Percentiles rank a stretch among this genome's conserved stretches.
Evolutionary conservation across 64 coral and sea anemone species (phyloP).

Genomic region (Orbicella faveolata): DNA sequence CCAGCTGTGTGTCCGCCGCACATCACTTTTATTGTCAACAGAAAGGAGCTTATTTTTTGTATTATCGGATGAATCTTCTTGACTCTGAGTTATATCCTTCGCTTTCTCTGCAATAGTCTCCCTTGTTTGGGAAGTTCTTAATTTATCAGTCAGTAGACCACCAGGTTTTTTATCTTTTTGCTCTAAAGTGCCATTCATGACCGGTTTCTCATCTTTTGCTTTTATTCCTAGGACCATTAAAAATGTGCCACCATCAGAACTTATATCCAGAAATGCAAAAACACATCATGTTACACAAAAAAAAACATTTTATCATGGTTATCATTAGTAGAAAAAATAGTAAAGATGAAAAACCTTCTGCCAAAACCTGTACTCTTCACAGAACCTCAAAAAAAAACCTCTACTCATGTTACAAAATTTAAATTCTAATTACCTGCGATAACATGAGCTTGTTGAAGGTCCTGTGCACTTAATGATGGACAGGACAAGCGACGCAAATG

Average conservation of each 20-base stretch:
- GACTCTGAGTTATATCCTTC: conserved; percentile 3
- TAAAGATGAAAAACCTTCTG: too few relatives aligned
- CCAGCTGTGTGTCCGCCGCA: conserved; percentile 59
- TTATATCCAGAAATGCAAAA: neutral
- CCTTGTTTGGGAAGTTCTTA: conserved; percentile 14
- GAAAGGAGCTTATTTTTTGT: conserved; percentile 5
- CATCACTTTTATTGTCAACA: conserved; percentile 28
- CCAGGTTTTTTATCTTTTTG: conserved; percentile 17
- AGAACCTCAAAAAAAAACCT: too few relatives aligned
- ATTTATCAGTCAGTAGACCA: neutral
- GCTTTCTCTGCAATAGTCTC: conserved; percentile 38
- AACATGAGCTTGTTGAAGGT: conserved; percentile 66
- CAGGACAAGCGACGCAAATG: conserved; percentile 67
- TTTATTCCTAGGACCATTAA: neutral
- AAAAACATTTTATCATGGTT: neutral
- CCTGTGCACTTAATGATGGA: conserved; percentile 77
- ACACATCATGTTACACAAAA: neutral
- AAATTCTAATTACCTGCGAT: neutral
- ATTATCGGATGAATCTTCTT: neutral
- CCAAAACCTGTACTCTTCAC: too few relatives aligned
- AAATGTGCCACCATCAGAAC: neutral
- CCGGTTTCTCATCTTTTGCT: conserved; percentile 43
- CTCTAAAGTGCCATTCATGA: conserved; percentile 43
- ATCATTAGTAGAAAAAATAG: too few relatives aligned
- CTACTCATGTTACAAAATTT: too few relatives aligned